Conservation (phyloP, 23 tunicate genomes). For the Styela plicata region DNA sequence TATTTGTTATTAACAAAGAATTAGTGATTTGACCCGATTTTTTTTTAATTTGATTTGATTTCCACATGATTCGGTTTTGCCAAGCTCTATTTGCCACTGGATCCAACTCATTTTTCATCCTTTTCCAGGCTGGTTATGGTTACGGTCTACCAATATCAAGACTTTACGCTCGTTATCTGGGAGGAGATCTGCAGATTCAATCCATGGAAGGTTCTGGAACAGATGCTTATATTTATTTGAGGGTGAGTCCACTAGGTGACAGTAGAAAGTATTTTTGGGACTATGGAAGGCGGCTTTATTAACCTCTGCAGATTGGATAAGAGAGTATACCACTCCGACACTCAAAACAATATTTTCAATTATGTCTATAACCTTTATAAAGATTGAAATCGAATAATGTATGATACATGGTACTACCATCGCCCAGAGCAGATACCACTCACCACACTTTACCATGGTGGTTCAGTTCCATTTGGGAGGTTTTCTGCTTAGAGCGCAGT, state of each 20-base stretch:
- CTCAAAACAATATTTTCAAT: not conserved
- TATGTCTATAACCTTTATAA: no score
- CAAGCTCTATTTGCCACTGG: no score
- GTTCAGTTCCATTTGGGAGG: no score
- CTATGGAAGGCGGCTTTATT: not conserved
- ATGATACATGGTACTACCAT: no score
- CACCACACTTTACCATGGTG: no score
- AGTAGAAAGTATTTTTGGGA: not conserved
- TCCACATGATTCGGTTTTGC: no score
- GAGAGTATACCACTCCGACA: not conserved
- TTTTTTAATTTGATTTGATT: no score
- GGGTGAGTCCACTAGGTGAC: slow-evolving; percentile 38
- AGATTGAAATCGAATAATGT: no score
- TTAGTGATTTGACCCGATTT: no score
- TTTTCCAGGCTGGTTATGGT: slow-evolving; percentile 93
- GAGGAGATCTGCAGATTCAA: slow-evolving; percentile 93
- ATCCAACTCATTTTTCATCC: not conserved
- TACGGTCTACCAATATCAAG: slow-evolving; percentile 96
- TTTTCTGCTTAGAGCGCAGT: no score
- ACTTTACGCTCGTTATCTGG: slow-evolving; percentile 94
- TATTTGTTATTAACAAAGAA: no score
- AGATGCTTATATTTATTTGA: slow-evolving; percentile 88
- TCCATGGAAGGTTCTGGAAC: slow-evolving; percentile 98
- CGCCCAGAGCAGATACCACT: no score
- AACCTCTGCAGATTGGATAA: not conserved